A percentile compares a stretch with the other conserved stretches of the same genome.
Evolutionary conservation across 2,113 vertebrate species (phyloP).

Genomic region (Circaetus cinerascens): DNA sequence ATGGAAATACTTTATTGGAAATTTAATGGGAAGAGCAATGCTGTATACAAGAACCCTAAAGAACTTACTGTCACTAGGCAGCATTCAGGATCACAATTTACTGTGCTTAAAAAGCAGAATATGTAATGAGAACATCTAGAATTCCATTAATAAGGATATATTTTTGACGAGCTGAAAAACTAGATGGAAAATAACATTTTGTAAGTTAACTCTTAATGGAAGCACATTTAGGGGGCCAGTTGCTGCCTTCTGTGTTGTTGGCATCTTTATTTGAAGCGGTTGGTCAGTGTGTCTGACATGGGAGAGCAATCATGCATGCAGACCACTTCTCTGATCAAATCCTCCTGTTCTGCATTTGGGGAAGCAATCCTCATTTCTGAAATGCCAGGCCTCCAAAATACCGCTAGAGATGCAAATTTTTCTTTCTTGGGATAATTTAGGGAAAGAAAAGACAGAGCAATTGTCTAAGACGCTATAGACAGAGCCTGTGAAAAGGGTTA

Average conservation of each 20-base stretch:
- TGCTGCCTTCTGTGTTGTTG: neutral
- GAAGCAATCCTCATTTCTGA: neutral
- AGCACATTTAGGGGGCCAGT: neutral
- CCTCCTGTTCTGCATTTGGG: neutral
- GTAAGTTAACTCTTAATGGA: neutral
- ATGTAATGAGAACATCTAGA: neutral
- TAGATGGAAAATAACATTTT: neutral
- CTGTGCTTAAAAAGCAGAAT: neutral
- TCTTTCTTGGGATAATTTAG: neutral
- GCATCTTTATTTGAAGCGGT: neutral
- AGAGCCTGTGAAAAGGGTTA: neutral
- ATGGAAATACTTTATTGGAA: conserved; percentile 42
- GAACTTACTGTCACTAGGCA: neutral
- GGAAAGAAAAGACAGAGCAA: neutral
- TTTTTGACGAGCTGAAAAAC: neutral
- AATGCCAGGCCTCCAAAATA: neutral
- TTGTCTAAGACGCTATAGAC: neutral
- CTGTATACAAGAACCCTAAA: neutral
- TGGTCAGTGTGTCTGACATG: neutral
- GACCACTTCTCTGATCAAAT: neutral
- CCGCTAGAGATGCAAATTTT: neutral
- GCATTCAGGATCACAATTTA: neutral
- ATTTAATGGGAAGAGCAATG: conserved; percentile 29
- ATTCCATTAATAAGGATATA: neutral
- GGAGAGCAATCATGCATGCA: neutral